Base-by-base conservation (phyloP, 2,888 invertebrate species). In the Petrolisthes cinctipes region DNA sequence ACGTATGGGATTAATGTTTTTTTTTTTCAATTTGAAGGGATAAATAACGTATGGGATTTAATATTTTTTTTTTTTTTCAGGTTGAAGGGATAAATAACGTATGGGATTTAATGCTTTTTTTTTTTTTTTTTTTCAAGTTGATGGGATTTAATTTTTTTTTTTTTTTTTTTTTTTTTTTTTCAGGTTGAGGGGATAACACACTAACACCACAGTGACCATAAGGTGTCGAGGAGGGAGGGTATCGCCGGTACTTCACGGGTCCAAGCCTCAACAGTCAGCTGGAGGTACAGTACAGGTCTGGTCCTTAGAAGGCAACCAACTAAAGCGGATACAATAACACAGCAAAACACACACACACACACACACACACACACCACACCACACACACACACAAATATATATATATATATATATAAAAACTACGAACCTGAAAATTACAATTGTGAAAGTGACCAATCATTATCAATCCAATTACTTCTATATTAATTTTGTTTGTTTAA, bases 291-390 rank as follows among this genome's bases (percentile, higher is more conserved):
- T n/a, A 83, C 71, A 83, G 87, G 87, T 87, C 80, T 79, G 83
- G 83, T 76, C 87, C 87, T 87, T 73, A 87, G 83, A 87, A 87
- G 87, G 87, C 82, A 80, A 76, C 87, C 80, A 87, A 87, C 84
- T 81, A 87, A 87, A 87, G 87, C 87, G 81, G 87, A 83, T 84
- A 87, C 87, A 87, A 75, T 71, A 82, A 87, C 87, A 87, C 83
- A 79, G 87, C 87, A 80, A 83, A 37, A 86, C 85, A 85, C 85
- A 86, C 82, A 86, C 71, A 76, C 76, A 76, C 76, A 71, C 71
- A 71, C 71, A n/a, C n/a, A n/a, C n/a, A 37, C 37, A 37, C 37
- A 37, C 37, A 37, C 37, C 37, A 37, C 37, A 37, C 37, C 37
- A 37, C 37, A 37, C 37, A 37, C 76, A 76, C 85, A 86, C 82